phyloP scores from a whole-genome alignment of 2,888 invertebrate genomes.

The Watsonalla binaria region DNA sequence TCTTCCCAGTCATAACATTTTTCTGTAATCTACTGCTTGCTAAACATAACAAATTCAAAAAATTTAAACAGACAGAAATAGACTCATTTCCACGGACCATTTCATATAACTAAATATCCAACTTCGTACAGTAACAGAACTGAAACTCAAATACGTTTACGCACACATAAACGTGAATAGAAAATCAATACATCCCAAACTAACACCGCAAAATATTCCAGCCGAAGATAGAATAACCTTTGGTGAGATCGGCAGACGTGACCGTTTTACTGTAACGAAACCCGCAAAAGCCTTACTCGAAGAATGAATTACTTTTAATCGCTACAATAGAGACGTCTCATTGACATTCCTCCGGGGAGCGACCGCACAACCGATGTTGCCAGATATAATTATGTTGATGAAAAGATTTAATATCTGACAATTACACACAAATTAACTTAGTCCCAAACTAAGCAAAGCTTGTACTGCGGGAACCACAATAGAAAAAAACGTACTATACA shows the following conservation, averaged over 20 bases:
- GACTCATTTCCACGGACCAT: too few relatives aligned
- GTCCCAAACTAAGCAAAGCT: too few relatives aligned
- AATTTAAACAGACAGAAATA: too few relatives aligned
- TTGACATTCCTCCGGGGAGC: constrained; percentile 27
- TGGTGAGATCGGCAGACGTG: constrained; percentile 31
- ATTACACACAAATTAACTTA: too few relatives aligned
- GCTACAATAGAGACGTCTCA: constrained; percentile 31
- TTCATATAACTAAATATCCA: not conserved
- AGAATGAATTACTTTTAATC: constrained; percentile 47
- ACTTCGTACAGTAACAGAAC: not conserved
- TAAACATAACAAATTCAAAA: too few relatives aligned
- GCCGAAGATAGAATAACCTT: constrained; percentile 23
- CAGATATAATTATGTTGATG: not conserved
- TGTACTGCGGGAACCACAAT: too few relatives aligned
- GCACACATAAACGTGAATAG: not conserved
- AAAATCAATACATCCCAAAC: not conserved
- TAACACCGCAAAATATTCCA: not conserved
- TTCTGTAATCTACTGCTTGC: too few relatives aligned
- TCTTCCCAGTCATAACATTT: too few relatives aligned
- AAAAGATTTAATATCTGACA: not conserved
- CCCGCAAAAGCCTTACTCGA: constrained; percentile 23
- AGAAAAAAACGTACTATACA: too few relatives aligned
- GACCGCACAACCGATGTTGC: constrained; percentile 14
- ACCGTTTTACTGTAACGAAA: constrained; percentile 30
- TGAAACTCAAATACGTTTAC: not conserved